Conservation (phyloP, 2,888 invertebrate genomes). For the Gymnocheta viridis region DNA sequence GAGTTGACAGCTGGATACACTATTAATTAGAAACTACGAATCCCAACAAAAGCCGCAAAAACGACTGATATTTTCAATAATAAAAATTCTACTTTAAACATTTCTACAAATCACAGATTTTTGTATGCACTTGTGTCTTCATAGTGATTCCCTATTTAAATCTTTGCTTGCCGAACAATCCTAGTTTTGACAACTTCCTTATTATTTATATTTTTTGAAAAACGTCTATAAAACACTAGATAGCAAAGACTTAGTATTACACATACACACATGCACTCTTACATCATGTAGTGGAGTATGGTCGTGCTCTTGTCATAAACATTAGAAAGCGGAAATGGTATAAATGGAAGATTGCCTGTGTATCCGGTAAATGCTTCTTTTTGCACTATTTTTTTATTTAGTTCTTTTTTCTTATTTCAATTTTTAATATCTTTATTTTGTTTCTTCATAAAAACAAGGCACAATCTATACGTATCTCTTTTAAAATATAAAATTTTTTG, state of each 20-base stretch:
- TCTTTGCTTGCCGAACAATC: not conserved
- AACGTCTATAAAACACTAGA: not conserved
- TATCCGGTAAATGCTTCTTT: slow-evolving; percentile 43
- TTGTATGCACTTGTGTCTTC: too few relatives aligned
- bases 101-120: too few relatives aligned
- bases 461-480: not conserved
- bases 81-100: too few relatives aligned
- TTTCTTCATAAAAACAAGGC: not conserved
- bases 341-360: slow-evolving; percentile 57
- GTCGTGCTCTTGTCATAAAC: slow-evolving; percentile 46
- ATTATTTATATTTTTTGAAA: not conserved
- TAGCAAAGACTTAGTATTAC: not conserved
- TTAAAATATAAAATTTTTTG: not conserved
- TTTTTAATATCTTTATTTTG: slow-evolving; percentile 15
- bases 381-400: not conserved
- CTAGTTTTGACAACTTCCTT: not conserved
- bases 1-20: too few relatives aligned
- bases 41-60: too few relatives aligned
- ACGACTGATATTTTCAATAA: too few relatives aligned
- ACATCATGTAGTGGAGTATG: not conserved
- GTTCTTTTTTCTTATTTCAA: not conserved
- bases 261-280: not conserved
- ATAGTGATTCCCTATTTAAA: not conserved
- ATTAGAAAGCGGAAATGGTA: slow-evolving; percentile 60
- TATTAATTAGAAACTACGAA: too few relatives aligned